Base-by-base conservation (phyloP, 2,888 invertebrate species). In the Tenthredo mesomela region DNA sequence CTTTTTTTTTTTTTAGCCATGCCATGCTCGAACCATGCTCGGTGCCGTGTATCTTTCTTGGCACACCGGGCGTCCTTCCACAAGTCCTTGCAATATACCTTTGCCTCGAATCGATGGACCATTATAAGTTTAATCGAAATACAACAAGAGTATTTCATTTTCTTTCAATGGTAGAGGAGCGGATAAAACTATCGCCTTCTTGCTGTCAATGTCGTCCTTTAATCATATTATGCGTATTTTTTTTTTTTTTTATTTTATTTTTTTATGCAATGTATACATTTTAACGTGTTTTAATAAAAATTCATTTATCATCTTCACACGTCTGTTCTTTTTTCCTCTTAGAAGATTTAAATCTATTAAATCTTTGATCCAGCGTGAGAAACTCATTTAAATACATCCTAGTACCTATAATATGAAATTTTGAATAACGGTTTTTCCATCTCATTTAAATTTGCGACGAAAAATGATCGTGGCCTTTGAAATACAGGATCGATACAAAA, bases 21-120 rank as follows among this genome's bases (percentile, higher is more conserved):
- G 18, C 37, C n/a, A 40, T 40, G 40, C 71, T 71, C 43, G 71
- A 71, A 71, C 40, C 54, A 61, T 61, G 61, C 33, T 67, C 61
- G 33, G 33, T 25, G 33, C 33, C 65, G 65, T 67, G 18, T 33
- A 25, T n/a, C 67, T 67, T 33, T 5, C 33, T n/a, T n/a, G n/a
- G n/a, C n/a, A n/a, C 18, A 67, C 29, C 33, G 67, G 29, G 67
- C 67, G 67, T 67, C 67, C 67, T 67, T 67, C 67, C 33, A 7
- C 67, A 18, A 33, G 67, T 33, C 67, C 67, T 33, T 29, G 61
- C 61, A 61, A 61, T n/a, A n/a, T n/a, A 61, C 61, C 61, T 12
- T 61, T 25, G 67, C 67, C 67, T 29, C 67, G 25, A 67, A 67
- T 67, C 67, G 33, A 67, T 67, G 12, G 33, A 67, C 33, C 15